These are phyloP conservation scores for Stegodyphus mimosarum DNA, from an alignment of 1,140 invertebrate species.

Conservation along the genomic window DNA sequence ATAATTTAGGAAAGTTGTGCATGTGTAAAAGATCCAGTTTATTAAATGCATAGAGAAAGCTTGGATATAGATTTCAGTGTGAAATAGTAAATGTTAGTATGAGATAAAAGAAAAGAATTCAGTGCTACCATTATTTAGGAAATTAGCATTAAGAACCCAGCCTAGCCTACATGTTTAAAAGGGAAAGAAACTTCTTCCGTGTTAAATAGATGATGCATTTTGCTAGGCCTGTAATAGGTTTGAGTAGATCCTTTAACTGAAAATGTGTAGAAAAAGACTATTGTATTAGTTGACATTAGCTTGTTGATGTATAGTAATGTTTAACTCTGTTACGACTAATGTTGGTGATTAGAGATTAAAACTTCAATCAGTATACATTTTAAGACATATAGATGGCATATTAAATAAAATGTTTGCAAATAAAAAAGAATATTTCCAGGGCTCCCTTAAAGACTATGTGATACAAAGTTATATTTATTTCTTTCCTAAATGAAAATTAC, in stretches of 20 bases:
- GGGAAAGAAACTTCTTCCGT: conserved; percentile 28
- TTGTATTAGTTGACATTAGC: conserved; percentile 49
- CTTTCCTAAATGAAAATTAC: too few species aligned
- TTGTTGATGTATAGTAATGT: conserved; percentile 58
- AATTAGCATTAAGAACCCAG: conserved; percentile 19
- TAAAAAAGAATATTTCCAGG: too few species aligned
- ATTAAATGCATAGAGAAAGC: neutral
- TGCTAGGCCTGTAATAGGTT: conserved; percentile 23
- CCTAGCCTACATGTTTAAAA: conserved; percentile 46
- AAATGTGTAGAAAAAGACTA: conserved; percentile 22
- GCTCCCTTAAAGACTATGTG: too few species aligned
- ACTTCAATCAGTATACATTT: conserved; percentile 39
- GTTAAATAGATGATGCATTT: conserved; percentile 45
- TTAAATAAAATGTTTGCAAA: neutral
- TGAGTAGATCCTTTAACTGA: conserved; percentile 23
- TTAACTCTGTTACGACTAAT: conserved; percentile 53
- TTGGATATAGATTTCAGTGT: conserved; percentile 43
- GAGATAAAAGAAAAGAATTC: conserved; percentile 26
- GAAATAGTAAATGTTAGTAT: conserved; percentile 50
- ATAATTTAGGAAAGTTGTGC: too few species aligned
- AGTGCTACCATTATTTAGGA: conserved; percentile 37
- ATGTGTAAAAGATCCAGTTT: too few species aligned
- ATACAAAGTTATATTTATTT: too few species aligned
- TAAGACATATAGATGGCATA: conserved; percentile 51
- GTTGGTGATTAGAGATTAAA: conserved; percentile 41